Evolutionary conservation across 92 coral and sea anemone species (phyloP), one percentile per base, ranked within the genome.

Genomic region (Parazoanthus darwini): DNA sequence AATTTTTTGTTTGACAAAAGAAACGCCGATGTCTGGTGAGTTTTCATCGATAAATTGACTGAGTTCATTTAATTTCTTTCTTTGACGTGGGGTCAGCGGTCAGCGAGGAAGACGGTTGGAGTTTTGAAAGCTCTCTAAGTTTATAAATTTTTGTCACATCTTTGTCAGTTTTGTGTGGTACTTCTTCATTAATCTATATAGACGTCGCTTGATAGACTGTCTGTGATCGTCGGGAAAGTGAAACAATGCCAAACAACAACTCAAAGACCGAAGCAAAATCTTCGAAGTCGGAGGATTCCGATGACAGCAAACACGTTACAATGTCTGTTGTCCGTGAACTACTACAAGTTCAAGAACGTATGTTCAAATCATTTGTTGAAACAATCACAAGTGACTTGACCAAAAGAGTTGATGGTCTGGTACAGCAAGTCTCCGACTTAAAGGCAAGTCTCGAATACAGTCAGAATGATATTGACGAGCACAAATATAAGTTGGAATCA

Each of bases 1-100:
- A 29, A 29, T 29, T 29, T 79, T 79, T 46, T 11, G 67, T 79
- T 79, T 79, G 68, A 79, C 82, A 79, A 50, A 79, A 79, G 82
- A 79, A 79, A 79, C 82, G 37, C 82, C 82, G 51, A 79, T 44
- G 82, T 79, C 68, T 79, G 82, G 82, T 51, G 82, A 51, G 82
- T 79, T 79, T 44, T 51, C 68, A 79, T 79, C 68, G 82, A 79
- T 79, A 79, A 79, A 79, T 50, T 79, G 82, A 77, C 81, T 43
- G 58, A 77, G 81, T 77, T 77, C 81, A 77, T 77, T 77, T 35
- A 77, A 77, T 77, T 77, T 77, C 81, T 77, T 77, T 77, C 33
- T 29, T 29, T 29, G 33, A 29, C 33, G 33, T 29, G 33, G 33
- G 56, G 56, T 6, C 56, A 50, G 56, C 56, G 56, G 56, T 50